Base-by-base conservation (phyloP, 1,140 invertebrate species). In the Caenorhabditis brenneri region DNA sequence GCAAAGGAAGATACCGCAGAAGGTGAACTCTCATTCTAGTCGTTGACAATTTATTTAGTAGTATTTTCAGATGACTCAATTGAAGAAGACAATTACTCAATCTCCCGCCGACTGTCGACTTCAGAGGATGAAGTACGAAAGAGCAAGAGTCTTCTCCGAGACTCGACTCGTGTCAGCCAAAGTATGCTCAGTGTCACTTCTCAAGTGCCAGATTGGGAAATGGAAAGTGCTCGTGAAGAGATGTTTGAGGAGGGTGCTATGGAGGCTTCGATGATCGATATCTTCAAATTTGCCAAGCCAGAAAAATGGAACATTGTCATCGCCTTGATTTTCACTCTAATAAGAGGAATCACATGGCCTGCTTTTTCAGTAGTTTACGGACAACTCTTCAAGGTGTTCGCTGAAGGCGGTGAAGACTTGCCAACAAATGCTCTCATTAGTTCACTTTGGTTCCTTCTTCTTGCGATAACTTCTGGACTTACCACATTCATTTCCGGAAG, bases 311-410 rank as follows among this genome's bases (percentile, higher is more conserved):
- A 82, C 12, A 53, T 81, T 58, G 39, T 82, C 6, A 39, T 85
- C 74, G 86, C 82, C 19, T 46, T 89, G 12, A 29, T 89, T 29
- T 49, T 81, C 46, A 83, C 88, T 1, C 36, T 89, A 27, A 36
- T 89, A 27, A 55, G 89, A 27, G 89, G 89, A 22, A 36, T 86
- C 7, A 87, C 87, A 12, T 89, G 86, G 88, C 89, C 89, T 16
- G 39, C 88, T 16, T 90, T 90, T 69, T 90, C 89, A 27, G 60
- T 90, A n/a, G 86, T 90, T 36, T 90, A 90, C 55, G 89, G 89
- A 27, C 69, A 86, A 36, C 27, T 90, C 42, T 90, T 90, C 83
- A 84, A 69, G 33, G 84, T 88, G 2, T 74, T 74, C 24, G 65
- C 65, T 10, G 65, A 74, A 15, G 65, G 65, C 42, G 65, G 65